Evolutionary conservation across 2,888 invertebrate genomes (phyloP).

Genomic region (Mesorhabditis spiculigera): DNA sequence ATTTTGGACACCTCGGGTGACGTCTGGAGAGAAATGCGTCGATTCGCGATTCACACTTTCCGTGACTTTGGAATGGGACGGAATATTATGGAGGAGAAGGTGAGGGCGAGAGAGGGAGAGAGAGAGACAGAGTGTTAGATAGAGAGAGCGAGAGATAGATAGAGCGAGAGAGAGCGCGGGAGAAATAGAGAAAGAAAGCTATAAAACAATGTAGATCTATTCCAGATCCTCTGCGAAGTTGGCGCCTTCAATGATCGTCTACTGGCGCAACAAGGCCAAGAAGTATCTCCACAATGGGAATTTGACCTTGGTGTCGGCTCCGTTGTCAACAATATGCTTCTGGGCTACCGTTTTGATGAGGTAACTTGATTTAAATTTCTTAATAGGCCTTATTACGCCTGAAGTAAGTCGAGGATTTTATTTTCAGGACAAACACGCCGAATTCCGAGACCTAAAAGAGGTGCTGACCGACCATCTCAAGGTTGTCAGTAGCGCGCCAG

Average conservation of each 20-base stretch:
- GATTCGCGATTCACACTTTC: constrained; percentile 27
- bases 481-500: no score
- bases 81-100: constrained; percentile 33
- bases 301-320: constrained; percentile 25
- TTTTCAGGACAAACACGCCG: no score
- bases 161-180: no score
- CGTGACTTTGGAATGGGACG: constrained; percentile 34
- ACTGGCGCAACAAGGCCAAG: background rate
- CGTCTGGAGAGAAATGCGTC: constrained; percentile 19
- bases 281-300: no score
- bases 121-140: background rate
- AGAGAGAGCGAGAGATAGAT: no score
- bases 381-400: no score
- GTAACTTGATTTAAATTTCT: constrained; percentile 8
- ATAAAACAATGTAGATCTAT: no score
- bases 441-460: no score
- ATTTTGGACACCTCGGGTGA: constrained; percentile 24
- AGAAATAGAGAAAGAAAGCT: no score
- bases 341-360: constrained; percentile 34
- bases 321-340: constrained; percentile 26
- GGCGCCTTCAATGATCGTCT: constrained; percentile 11
- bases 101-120: constrained; percentile 6
- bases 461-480: no score
- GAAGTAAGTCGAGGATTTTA: no score
- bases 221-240: constrained; percentile 18